A percentile compares a stretch with the other conserved stretches of the same genome.
phyloP scores from a whole-genome alignment of 2,797 vertebrate species.

The Manis pentadactyla region DNA sequence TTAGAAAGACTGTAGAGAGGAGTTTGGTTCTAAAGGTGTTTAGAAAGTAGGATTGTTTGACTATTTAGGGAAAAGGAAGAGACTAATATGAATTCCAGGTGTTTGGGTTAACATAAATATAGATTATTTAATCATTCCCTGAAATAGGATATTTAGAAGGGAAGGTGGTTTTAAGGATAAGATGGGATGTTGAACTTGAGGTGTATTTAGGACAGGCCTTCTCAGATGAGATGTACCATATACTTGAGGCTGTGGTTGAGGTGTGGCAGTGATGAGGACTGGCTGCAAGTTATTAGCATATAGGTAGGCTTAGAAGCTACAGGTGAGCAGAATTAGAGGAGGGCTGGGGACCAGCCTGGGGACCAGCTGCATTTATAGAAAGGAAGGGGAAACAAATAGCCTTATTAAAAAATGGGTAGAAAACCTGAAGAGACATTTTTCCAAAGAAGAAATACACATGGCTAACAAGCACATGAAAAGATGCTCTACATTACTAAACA shows the following conservation, averaged over 20 bases:
- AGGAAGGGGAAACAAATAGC: not conserved
- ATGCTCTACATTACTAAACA: too few relatives aligned
- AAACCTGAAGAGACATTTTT: too few relatives aligned
- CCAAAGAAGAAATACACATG: too few relatives aligned
- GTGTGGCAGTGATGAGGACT: not conserved
- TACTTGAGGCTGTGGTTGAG: not conserved
- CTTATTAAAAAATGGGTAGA: too few relatives aligned
- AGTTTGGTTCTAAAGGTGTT: not conserved
- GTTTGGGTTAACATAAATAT: not conserved
- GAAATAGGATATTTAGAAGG: not conserved
- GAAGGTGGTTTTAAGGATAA: not conserved
- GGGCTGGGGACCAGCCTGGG: fast-evolving
- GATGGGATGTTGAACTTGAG: not conserved
- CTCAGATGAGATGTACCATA: not conserved
- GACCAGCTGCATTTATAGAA: not conserved
- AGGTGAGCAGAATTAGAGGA: not conserved
- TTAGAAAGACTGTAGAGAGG: not conserved
- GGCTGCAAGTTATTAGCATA: not conserved
- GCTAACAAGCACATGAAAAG: too few relatives aligned
- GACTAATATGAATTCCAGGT: not conserved
- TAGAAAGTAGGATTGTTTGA: not conserved
- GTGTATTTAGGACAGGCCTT: not conserved
- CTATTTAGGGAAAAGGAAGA: not conserved
- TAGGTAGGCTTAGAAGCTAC: fast-evolving
- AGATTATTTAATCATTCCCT: not conserved